These are phyloP conservation scores for Zygothrica quintamaculata DNA, from an alignment of 2,888 invertebrate genomes.

Conservation along the genomic window DNA sequence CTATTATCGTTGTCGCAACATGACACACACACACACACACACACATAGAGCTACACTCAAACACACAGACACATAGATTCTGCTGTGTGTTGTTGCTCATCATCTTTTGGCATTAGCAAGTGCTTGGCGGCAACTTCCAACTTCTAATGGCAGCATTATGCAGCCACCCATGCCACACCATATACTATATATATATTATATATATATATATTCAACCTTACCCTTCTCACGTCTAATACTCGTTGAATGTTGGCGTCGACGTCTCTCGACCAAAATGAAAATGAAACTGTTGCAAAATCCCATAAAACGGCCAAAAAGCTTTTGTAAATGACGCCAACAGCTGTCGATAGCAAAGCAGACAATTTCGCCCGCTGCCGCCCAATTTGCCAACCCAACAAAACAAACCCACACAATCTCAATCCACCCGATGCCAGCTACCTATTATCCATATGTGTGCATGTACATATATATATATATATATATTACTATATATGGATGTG, in stretches of 20 bases:
- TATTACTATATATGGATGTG: too few species aligned
- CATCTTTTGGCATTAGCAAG: constrained; percentile 78
- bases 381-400: constrained; percentile 43
- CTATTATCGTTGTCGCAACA: constrained; percentile 79
- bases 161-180: constrained; percentile 24
- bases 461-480: constrained; percentile 1
- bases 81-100: constrained; percentile 64
- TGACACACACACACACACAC: constrained; percentile 45
- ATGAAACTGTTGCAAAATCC: constrained; percentile 79
- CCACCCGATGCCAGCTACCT: constrained; percentile 6
- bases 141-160: constrained; percentile 78
- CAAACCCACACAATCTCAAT: constrained; percentile 13
- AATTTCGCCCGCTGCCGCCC: constrained; percentile 52
- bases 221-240: not conserved
- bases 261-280: constrained; percentile 66
- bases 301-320: constrained; percentile 80
- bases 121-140: constrained; percentile 75
- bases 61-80: constrained; percentile 18
- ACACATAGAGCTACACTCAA: constrained; percentile 16
- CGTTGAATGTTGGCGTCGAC: constrained; percentile 5
- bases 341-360: constrained; percentile 76
- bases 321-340: constrained; percentile 80
- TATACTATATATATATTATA: not conserved
- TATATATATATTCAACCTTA: not conserved
- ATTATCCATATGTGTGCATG: constrained; percentile 34